These are phyloP conservation scores for Mus musculus DNA, from an alignment of 2,113 vertebrate species.

Conservation along the genomic window GRCm39 chr4:82291001-82291500, in stretches of 20 bases:
- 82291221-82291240: background rate
- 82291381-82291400: background rate
- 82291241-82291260: background rate
- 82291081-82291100: too few species aligned
- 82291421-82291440: background rate
- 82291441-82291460: background rate
- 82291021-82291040: background rate
- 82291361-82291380: slow-evolving; percentile 27
- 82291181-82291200: background rate
- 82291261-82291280: background rate
- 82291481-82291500: background rate
- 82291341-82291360: slow-evolving; percentile 30
- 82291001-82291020: background rate
- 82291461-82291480: background rate
- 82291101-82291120: too few species aligned
- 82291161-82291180: too few species aligned
- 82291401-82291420: slow-evolving; percentile 32
- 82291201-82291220: background rate
- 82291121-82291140: too few species aligned
- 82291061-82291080: too few species aligned
- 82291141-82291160: too few species aligned
- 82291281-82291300: background rate
- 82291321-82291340: slow-evolving; percentile 21
- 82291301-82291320: background rate
- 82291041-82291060: too few species aligned